These are phyloP conservation scores for Habropoda laboriosa DNA, from an alignment of 1,140 invertebrate species.

Conservation along the genomic window DNA sequence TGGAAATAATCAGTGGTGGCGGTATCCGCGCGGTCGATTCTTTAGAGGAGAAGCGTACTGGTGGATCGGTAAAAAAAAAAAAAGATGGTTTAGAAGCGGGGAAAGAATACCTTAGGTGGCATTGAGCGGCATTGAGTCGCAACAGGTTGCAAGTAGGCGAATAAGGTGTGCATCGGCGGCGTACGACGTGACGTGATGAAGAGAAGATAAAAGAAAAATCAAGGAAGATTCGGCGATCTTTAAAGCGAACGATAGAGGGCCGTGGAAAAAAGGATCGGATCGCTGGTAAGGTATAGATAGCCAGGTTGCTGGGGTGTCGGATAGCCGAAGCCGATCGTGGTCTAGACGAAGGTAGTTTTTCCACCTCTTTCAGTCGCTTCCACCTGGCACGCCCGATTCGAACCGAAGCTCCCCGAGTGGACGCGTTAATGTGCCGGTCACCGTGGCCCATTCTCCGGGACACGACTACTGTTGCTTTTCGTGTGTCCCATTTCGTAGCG, in stretches of 20 bases:
- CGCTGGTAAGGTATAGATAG: slow-evolving; percentile 6
- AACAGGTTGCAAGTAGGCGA: slow-evolving; percentile 25
- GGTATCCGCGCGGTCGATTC: neutral
- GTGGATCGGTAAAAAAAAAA: neutral
- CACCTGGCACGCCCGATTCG: slow-evolving; percentile 76
- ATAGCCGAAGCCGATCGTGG: slow-evolving; percentile 15
- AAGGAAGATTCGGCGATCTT: neutral
- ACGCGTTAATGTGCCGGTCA: slow-evolving; percentile 79
- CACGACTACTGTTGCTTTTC: slow-evolving; percentile 47
- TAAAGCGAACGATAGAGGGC: neutral
- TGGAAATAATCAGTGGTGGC: neutral
- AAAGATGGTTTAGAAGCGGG: neutral
- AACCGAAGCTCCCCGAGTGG: slow-evolving; percentile 72
- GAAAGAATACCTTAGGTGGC: neutral
- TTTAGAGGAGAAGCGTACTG: too few species aligned
- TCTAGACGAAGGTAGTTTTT: slow-evolving; percentile 40
- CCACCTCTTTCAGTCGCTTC: slow-evolving; percentile 68
- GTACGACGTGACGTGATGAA: slow-evolving; percentile 14
- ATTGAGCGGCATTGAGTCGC: neutral
- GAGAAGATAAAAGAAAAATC: neutral
- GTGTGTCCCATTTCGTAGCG: slow-evolving; percentile 31
- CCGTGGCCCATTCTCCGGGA: slow-evolving; percentile 65
- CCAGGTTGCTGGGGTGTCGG: slow-evolving; percentile 19
- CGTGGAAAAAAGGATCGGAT: neutral
- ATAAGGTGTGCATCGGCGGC: neutral